A percentile compares a stretch with the other conserved stretches of the same genome.
Conservation (phyloP, 2,888 invertebrate genomes). For the Hirtodrosophila trivittata region DNA sequence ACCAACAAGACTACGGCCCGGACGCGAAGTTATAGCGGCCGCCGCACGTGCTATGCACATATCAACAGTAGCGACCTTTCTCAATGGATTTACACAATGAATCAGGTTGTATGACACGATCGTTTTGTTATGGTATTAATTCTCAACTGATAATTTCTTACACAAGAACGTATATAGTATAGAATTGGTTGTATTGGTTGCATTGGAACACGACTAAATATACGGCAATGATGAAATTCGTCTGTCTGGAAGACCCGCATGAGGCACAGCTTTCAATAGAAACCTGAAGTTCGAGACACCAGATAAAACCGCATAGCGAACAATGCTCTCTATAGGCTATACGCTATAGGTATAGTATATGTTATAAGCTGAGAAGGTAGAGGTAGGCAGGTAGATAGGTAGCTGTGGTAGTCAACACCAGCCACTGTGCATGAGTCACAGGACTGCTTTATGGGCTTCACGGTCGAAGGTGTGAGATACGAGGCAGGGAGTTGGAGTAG, state of each 20-base stretch:
- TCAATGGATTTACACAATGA: constrained; percentile 40
- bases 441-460: constrained; percentile 16
- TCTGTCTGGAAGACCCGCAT: constrained; percentile 43
- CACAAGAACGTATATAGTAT: constrained; percentile 6
- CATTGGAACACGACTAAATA: constrained; percentile 30
- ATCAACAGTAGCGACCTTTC: constrained; percentile 42
- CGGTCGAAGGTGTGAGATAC: constrained; percentile 27
- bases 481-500: constrained; percentile 14
- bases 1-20: too few species aligned
- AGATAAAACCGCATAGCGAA: constrained; percentile 43
- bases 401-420: background rate
- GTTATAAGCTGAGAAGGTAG: constrained; percentile 3
- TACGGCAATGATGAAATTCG: constrained; percentile 65
- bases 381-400: background rate
- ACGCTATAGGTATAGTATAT: background rate
- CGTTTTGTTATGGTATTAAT: constrained; percentile 26
- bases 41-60: constrained; percentile 28
- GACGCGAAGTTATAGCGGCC: too few species aligned
- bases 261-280: constrained; percentile 58
- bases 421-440: constrained; percentile 55
- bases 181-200: too few species aligned
- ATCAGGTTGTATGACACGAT: constrained; percentile 44
- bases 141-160: constrained; percentile 32
- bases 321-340: background rate
- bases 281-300: constrained; percentile 43